phyloP scores from a whole-genome alignment of 2,888 invertebrate species.

The Athalia cordata region DNA sequence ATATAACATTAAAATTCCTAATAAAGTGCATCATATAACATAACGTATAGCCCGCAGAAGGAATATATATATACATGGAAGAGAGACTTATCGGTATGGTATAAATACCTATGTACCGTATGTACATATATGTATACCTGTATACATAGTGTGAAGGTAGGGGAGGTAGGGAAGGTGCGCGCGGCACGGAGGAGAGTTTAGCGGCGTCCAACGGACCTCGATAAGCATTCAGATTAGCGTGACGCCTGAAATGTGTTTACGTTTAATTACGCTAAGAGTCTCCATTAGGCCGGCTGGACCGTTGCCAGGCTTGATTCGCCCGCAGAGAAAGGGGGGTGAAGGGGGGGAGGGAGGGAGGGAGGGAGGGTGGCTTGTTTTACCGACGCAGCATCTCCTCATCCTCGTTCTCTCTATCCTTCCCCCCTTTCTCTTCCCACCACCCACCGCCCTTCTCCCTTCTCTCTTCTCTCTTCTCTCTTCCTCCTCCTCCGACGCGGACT shows the following conservation, averaged over 20 bases:
- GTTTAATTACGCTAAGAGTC: conserved; percentile 74
- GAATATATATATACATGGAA: too few relatives aligned
- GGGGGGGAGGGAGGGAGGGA: conserved; percentile 20
- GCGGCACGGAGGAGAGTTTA: conserved; percentile 18
- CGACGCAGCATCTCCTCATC: conserved; percentile 40
- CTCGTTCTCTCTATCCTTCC: not conserved
- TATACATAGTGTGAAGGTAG: too few relatives aligned
- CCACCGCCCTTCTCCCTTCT: conserved; percentile 1
- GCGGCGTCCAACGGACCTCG: conserved; percentile 64
- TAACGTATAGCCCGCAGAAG: too few relatives aligned
- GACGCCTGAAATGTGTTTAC: conserved; percentile 73
- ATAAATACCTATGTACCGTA: too few relatives aligned
- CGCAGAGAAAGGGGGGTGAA: conserved; percentile 49
- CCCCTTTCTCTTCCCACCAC: not conserved
- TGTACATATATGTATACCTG: too few relatives aligned
- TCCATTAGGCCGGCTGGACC: conserved; percentile 73
- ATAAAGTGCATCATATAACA: too few relatives aligned
- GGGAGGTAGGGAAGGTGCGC: not conserved
- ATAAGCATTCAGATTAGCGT: conserved; percentile 72
- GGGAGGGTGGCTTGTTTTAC: conserved; percentile 33
- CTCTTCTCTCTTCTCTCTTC: not conserved
- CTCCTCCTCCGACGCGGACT: not conserved
- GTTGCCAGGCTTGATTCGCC: conserved; percentile 67
- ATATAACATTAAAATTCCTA: too few relatives aligned
- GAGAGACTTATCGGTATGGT: too few relatives aligned